Percentiles rank a stretch among this genome's conserved stretches.
Evolutionary conservation across 2,113 vertebrate species (phyloP).

Genomic region (Blennius ocellaris): DNA sequence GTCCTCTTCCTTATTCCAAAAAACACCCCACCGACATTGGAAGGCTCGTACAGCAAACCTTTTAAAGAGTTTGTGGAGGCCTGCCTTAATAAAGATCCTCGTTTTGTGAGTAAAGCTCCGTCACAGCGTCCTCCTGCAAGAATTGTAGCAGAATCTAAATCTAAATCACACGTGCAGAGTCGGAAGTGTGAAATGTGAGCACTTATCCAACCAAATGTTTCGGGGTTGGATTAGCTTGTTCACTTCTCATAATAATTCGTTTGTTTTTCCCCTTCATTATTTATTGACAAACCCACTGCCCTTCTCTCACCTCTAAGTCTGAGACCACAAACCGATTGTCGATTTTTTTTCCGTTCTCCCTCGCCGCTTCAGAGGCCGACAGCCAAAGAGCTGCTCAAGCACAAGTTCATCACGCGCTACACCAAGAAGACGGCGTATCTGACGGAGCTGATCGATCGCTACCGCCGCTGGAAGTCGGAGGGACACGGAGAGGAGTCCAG

Average conservation of each 20-base stretch:
- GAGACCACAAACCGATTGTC: no score
- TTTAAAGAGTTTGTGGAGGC: conserved; percentile 99
- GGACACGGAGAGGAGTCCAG: conserved; percentile 96
- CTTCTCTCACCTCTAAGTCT: neutral
- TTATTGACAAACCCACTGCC: neutral
- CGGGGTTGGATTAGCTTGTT: conserved; percentile 24
- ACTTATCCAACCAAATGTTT: conserved; percentile 36
- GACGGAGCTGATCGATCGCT: conserved; percentile 93
- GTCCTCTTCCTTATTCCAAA: conserved; percentile 98
- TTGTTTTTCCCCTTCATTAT: conserved; percentile 6
- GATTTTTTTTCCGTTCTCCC: neutral
- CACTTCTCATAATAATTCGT: conserved; percentile 9
- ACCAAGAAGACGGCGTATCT: conserved; percentile 99
- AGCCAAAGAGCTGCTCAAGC: conserved; percentile 96
- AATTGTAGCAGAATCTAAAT: neutral
- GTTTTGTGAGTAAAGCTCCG: conserved; percentile 89
- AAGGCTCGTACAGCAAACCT: conserved; percentile 97
- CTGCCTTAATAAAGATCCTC: conserved; percentile 97
- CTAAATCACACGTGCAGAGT: conserved; percentile 1
- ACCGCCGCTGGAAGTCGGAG: conserved; percentile 96
- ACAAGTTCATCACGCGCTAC: conserved; percentile 98
- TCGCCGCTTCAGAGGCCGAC: conserved; percentile 89
- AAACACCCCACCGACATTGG: conserved; percentile 95
- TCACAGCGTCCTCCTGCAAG: neutral
- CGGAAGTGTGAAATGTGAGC: neutral